Evolutionary conservation across 2,888 invertebrate genomes (phyloP), one percentile per base, ranked within the genome.

Genomic region (Lagria hirta): DNA sequence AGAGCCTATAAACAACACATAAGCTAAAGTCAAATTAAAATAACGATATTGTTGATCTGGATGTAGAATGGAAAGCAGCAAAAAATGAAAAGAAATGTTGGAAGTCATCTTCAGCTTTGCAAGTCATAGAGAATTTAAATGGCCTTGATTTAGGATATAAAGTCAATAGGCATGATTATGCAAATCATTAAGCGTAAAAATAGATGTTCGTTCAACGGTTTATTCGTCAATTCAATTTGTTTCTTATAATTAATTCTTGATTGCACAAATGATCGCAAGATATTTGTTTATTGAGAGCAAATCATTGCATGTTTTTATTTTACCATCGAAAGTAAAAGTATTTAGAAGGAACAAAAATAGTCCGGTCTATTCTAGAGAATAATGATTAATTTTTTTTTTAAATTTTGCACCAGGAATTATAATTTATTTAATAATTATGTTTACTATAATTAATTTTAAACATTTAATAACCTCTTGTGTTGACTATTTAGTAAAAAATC

Each of bases 1-100:
- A 58, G 61, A 61, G 55, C 57, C 57, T 57, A 50, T 43, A 53
- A 49, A 35, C 38, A 58, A 56, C n/a, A n/a, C n/a, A n/a, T n/a
- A 58, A 51, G 54, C 51, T 54, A 55, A 43, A 49, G 53, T 48
- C 51, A 41, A 52, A 52, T 48, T 33, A 20, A 33, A 33, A 33
- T 22, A 33, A 15, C 21, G 33, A 33, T 33, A 33, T 20, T 8
- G 15, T 35, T n/a, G 24, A 35, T 35, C 35, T 15, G 26, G 24
- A 24, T 35, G 17, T 35, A 14, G 26, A 20, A 24, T 35, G 17
- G 23, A 14, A 23, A 35, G 16, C 21, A 22, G 14, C 33, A 7
- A 21, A 33, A 12, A 12, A 33, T 33, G 17, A 20, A 33, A n/a
- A n/a, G n/a, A n/a, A 33, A 33, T 20, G 33, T 14, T 32, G 20